These are phyloP conservation scores for Zygaena filipendulae DNA, from an alignment of 2,888 invertebrate species.

Conservation along the genomic window DNA sequence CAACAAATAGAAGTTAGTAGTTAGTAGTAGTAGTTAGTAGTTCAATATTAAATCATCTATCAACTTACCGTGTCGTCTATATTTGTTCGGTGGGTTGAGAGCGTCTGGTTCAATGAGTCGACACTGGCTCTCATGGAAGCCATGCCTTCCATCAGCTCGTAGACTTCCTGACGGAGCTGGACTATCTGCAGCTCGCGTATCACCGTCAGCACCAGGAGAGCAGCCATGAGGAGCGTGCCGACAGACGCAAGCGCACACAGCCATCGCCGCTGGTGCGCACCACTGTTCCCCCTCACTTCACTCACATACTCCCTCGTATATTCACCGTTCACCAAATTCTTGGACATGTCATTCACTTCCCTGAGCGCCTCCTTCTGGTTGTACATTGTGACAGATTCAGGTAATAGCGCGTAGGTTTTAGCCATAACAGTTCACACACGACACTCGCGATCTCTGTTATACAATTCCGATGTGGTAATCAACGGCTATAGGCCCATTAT, in stretches of 20 bases:
- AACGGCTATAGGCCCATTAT: constrained; percentile 46
- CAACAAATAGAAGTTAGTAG: no score
- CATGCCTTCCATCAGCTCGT: constrained; percentile 46
- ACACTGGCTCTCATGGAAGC: constrained; percentile 43
- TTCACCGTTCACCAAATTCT: constrained; percentile 56
- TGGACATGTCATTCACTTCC: constrained; percentile 48
- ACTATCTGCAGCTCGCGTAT: constrained; percentile 44
- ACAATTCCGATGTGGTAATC: constrained; percentile 21
- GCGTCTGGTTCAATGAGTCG: constrained; percentile 41
- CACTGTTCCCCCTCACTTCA: constrained; percentile 30
- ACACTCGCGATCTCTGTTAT: constrained; percentile 31
- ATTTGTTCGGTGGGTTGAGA: constrained; percentile 40
- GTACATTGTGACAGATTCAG: constrained; percentile 41
- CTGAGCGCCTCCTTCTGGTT: constrained; percentile 41
- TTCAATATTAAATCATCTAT: no score
- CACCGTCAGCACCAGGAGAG: constrained; percentile 42
- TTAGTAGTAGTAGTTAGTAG: no score
- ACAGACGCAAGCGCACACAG: constrained; percentile 28
- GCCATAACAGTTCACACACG: constrained; percentile 44
- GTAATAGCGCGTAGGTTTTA: constrained; percentile 49
- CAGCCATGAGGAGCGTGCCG: no score
- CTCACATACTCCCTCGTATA: constrained; percentile 47
- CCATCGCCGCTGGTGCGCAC: constrained; percentile 28
- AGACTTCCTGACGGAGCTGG: constrained; percentile 40
- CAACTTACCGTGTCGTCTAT: constrained; percentile 57